These are phyloP conservation scores for Schizopygopsis malacanthus DNA, from an alignment of 2,797 vertebrate genomes.

Conservation along the genomic window DNA sequence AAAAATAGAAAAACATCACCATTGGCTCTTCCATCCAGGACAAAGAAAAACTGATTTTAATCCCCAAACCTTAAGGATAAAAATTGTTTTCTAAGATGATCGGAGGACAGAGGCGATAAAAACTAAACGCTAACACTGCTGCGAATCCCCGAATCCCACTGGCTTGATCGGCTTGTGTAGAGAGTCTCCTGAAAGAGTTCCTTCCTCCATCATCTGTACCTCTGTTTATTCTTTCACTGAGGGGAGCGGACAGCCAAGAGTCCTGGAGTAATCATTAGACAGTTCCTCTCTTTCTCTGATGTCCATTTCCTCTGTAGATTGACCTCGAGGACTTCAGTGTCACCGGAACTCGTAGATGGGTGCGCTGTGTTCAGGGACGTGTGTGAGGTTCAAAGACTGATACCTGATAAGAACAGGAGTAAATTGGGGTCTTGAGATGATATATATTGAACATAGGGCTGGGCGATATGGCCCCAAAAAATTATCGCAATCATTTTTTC, in stretches of 20 bases:
- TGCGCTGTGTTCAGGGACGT: slow-evolving; percentile 91
- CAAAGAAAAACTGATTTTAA: slow-evolving; percentile 47
- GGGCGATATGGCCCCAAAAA: no score
- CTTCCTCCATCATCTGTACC: slow-evolving; percentile 30
- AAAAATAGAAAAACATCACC: neutral
- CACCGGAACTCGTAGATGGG: slow-evolving; percentile 99
- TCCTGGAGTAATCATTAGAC: slow-evolving; percentile 48
- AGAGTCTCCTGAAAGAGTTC: slow-evolving; percentile 37
- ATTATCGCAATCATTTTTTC: no score
- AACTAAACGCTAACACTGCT: slow-evolving; percentile 41
- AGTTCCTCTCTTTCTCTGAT: slow-evolving; percentile 41
- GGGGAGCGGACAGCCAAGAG: slow-evolving; percentile 41
- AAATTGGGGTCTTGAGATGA: neutral
- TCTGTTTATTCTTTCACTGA: slow-evolving; percentile 42
- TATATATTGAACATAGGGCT: no score
- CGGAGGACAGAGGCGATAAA: slow-evolving; percentile 48
- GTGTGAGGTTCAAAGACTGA: slow-evolving; percentile 94
- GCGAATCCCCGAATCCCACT: slow-evolving; percentile 56
- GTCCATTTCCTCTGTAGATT: slow-evolving; percentile 49
- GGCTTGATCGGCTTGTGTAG: slow-evolving; percentile 34
- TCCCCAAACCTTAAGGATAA: slow-evolving; percentile 41
- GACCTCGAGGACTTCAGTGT: slow-evolving; percentile 69
- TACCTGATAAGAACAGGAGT: slow-evolving; percentile 81
- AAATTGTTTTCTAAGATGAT: slow-evolving; percentile 47
- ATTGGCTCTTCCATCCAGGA: slow-evolving; percentile 43